phyloP scores from a whole-genome alignment of 2,888 invertebrate genomes.

The Priocnemis perturbator region DNA sequence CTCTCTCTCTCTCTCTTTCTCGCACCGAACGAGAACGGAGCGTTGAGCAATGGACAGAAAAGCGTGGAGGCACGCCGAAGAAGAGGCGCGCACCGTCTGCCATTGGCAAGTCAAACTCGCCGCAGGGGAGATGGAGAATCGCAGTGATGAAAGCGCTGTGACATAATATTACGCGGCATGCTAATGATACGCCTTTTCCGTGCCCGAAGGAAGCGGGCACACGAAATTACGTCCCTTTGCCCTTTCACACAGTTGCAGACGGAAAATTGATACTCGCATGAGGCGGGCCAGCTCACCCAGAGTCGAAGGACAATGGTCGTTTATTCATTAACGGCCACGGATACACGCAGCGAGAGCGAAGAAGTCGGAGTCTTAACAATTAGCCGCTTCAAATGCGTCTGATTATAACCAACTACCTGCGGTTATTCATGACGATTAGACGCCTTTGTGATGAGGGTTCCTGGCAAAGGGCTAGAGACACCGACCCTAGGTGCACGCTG shows the following conservation, averaged over 20 bases:
- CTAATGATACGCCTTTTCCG: slow-evolving; percentile 56
- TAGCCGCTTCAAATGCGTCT: too few species aligned
- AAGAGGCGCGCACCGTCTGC: slow-evolving; percentile 3
- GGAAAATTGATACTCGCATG: too few species aligned
- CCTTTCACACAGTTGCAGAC: neutral
- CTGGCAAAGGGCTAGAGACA: neutral
- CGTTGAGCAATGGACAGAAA: slow-evolving; percentile 28
- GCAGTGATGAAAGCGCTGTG: slow-evolving; percentile 63
- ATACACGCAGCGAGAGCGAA: too few species aligned
- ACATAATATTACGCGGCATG: slow-evolving; percentile 64
- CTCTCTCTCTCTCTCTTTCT: slow-evolving; percentile 19
- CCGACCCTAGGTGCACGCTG: neutral
- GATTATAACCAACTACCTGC: too few species aligned
- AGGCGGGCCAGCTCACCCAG: too few species aligned
- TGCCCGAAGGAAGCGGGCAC: slow-evolving; percentile 8
- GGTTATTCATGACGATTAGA: too few species aligned
- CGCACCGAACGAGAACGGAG: slow-evolving; percentile 22
- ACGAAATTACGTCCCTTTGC: slow-evolving; percentile 10
- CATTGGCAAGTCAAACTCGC: slow-evolving; percentile 7
- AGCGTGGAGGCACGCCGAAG: slow-evolving; percentile 16
- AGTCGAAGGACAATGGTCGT: too few species aligned
- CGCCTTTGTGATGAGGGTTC: too few species aligned
- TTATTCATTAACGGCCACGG: too few species aligned
- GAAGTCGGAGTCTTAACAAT: too few species aligned
- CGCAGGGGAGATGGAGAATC: slow-evolving; percentile 22